Conservation (phyloP, 1,140 invertebrate genomes). For the Oreohelix idahoensis region DNA sequence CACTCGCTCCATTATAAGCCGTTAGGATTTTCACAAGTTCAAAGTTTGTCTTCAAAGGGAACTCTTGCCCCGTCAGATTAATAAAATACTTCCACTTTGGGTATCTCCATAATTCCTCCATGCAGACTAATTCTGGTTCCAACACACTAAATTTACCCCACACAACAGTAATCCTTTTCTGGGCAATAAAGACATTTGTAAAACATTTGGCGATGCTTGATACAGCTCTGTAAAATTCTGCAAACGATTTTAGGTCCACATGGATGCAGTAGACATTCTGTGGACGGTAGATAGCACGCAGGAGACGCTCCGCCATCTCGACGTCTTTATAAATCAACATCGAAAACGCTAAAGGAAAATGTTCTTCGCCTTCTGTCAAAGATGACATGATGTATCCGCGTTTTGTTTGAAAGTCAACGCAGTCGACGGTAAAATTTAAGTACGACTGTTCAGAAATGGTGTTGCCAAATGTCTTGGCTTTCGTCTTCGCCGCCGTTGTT, state of each 20-base stretch:
- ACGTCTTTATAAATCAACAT: slow-evolving; percentile 58
- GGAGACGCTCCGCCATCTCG: slow-evolving; percentile 58
- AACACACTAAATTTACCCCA: slow-evolving; percentile 51
- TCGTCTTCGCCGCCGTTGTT: not conserved
- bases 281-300: slow-evolving; percentile 64
- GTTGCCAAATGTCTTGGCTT: not conserved
- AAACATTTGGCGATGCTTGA: slow-evolving; percentile 55
- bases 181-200: slow-evolving; percentile 59
- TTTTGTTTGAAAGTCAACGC: not conserved
- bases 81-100: slow-evolving; percentile 62
- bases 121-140: slow-evolving; percentile 51
- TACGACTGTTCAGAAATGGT: not conserved
- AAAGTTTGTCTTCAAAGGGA: slow-evolving; percentile 60
- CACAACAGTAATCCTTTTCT: slow-evolving; percentile 25
- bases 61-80: slow-evolving; percentile 63
- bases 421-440: not conserved
- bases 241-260: slow-evolving; percentile 58
- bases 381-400: slow-evolving; percentile 19
- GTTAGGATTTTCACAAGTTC: slow-evolving; percentile 57
- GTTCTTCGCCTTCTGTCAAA: slow-evolving; percentile 37
- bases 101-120: slow-evolving; percentile 46
- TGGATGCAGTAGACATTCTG: slow-evolving; percentile 71
- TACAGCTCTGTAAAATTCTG: slow-evolving; percentile 39
- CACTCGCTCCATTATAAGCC: slow-evolving; percentile 53
- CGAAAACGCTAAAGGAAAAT: slow-evolving; percentile 62